Evolutionary conservation across 2,113 vertebrate genomes (phyloP), one percentile per base, ranked within the genome.

Genomic region (Cyanoderma ruficeps): DNA sequence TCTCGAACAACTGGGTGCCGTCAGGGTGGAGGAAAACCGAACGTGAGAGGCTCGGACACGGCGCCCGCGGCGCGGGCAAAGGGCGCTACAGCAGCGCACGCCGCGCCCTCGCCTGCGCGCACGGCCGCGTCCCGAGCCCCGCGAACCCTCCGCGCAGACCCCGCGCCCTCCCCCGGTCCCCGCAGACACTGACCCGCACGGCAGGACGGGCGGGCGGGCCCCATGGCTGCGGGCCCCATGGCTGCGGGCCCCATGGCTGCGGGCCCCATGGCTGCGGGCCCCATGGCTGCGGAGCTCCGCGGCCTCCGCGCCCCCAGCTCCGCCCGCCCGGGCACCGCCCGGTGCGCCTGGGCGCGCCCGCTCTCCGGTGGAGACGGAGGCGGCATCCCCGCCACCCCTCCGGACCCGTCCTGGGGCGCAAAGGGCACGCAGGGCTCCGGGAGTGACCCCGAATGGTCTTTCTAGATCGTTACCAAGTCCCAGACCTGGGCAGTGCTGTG

Each of bases 151-250:
- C 60, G 44, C 28, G 30, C 20, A 7, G 2, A 4, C 31, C 20
- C 52, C 24, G 49, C 50, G 15, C 25, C 35, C 19, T 23, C 17
- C 10, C 11, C 68, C 37, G 31, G 50, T 55, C 70, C 33, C 46
- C 8, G 72, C 65, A 27, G 33, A 35, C 68, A 78, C 98, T 91
- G 70, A 98, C 97, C 97, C 85, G 89, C 69, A 15, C 41, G 71
- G 91, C 97, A 97, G 53, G 78, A 70, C 31, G 76, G 70, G 44
- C 69, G 78, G 70, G 41, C 71, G 7, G 94, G 94, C 83, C 37
- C 37, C 37, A 37, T 37, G 37, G 37, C 84, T 65, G 86, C 89
- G 76, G 25, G 79, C 69, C 35, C 97, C 97, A 96, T 95, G 71
- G 59, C 42, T 42, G 42, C 15, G 42, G 42, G 39, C 10, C 39